A percentile compares a stretch with the other conserved stretches of the same genome.
phyloP scores from a whole-genome alignment of 2,888 invertebrate species.

The Caprella mutica region DNA sequence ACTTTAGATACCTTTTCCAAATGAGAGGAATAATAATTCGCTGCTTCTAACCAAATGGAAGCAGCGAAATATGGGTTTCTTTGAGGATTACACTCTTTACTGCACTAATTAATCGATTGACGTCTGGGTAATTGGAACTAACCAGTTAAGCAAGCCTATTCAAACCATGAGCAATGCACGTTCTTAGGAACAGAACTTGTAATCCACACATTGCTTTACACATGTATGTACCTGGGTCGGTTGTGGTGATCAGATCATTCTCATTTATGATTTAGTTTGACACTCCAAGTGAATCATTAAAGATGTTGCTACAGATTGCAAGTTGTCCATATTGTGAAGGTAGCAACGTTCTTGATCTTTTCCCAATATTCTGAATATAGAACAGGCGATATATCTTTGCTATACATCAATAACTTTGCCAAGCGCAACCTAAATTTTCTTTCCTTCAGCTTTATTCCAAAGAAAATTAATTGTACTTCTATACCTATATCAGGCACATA shows the following conservation, averaged over 20 bases:
- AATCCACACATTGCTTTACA: not conserved
- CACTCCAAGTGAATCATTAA: not conserved
- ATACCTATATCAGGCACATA: too few relatives aligned
- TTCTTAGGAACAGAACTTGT: not conserved
- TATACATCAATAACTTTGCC: not conserved
- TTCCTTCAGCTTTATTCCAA: not conserved
- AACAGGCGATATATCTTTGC: not conserved
- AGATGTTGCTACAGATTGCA: not conserved
- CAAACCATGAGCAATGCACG: not conserved
- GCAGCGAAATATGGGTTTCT: not conserved
- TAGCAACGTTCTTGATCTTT: not conserved
- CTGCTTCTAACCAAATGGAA: constrained; percentile 1
- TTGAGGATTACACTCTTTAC: not conserved
- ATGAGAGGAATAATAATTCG: not conserved
- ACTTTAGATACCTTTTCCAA: not conserved
- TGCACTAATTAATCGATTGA: not conserved
- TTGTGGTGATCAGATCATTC: not conserved
- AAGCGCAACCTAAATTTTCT: not conserved
- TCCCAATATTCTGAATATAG: constrained; percentile 1
- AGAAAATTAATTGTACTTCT: not conserved
- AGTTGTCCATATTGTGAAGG: not conserved
- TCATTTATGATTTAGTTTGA: not conserved
- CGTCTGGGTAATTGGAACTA: not conserved
- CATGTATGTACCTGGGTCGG: not conserved
- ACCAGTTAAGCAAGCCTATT: not conserved